Percentiles rank a stretch among this genome's conserved stretches.
Evolutionary conservation across 2,888 invertebrate genomes (phyloP).

Genomic region (Nephrotoma appendiculata): DNA sequence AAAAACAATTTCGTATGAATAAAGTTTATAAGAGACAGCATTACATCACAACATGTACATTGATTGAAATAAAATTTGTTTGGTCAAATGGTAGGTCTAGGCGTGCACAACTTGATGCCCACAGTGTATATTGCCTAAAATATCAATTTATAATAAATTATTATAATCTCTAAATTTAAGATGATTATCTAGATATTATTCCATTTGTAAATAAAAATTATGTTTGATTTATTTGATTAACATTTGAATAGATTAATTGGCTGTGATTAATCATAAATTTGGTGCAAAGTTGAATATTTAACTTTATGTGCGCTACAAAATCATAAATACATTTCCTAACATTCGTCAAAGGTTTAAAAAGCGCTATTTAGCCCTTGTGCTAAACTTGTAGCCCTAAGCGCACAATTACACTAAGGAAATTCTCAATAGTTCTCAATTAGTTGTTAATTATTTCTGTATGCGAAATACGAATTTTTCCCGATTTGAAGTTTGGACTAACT

Average conservation of each 20-base stretch:
- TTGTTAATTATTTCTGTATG: too few species aligned
- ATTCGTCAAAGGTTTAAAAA: too few species aligned
- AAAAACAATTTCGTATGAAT: not conserved
- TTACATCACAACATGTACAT: not conserved
- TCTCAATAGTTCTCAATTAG: too few species aligned
- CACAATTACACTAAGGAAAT: too few species aligned
- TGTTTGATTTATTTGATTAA: not conserved
- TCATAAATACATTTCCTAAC: too few species aligned
- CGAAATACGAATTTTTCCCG: too few species aligned
- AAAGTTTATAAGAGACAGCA: not conserved
- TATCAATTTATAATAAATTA: not conserved
- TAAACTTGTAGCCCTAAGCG: too few species aligned
- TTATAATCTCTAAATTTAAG: not conserved
- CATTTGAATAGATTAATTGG: not conserved
- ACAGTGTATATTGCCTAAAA: not conserved
- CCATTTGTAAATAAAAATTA: not conserved
- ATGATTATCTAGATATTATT: not conserved
- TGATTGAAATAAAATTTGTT: not conserved
- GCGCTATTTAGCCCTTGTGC: too few species aligned
- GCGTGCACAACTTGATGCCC: not conserved
- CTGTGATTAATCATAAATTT: not conserved
- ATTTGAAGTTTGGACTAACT: too few species aligned
- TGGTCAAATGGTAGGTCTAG: not conserved
- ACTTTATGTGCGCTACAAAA: too few species aligned
- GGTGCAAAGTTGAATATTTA: not conserved